A percentile compares a stretch with the other conserved stretches of the same genome.
Conservation (phyloP, 2,113 vertebrate genomes). For the Aix galericulata region DNA sequence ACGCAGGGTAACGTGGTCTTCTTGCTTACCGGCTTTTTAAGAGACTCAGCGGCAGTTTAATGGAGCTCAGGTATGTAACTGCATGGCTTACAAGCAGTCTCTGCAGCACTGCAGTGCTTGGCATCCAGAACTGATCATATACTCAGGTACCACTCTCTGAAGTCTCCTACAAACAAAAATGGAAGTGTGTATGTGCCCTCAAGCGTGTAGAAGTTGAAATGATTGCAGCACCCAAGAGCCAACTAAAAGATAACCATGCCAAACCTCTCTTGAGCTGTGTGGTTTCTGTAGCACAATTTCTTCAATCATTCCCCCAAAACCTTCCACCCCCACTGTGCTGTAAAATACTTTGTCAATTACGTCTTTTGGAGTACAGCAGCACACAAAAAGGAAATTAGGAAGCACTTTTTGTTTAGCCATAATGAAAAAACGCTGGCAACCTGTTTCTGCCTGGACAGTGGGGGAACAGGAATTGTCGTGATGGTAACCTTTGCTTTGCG, state of each 20-base stretch:
- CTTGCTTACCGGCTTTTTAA: neutral
- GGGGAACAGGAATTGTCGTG: neutral
- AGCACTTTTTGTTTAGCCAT: neutral
- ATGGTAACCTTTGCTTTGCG: neutral
- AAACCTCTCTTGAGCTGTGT: neutral
- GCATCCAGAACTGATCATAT: neutral
- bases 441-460: neutral
- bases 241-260: neutral
- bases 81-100: neutral
- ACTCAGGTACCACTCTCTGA: neutral
- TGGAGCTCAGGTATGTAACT: neutral
- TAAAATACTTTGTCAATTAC: neutral
- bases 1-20: accelerated
- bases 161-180: neutral
- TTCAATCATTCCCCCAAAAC: neutral
- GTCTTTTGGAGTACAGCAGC: neutral
- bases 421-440: neutral
- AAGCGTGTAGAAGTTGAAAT: accelerated
- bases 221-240: neutral
- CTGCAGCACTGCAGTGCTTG: neutral
- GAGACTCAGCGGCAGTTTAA: neutral
- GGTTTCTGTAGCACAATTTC: neutral
- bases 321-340: neutral
- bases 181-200: neutral
- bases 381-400: neutral